phyloP scores from a whole-genome alignment of 2,888 invertebrate genomes.

The Synergus itoensis region DNA sequence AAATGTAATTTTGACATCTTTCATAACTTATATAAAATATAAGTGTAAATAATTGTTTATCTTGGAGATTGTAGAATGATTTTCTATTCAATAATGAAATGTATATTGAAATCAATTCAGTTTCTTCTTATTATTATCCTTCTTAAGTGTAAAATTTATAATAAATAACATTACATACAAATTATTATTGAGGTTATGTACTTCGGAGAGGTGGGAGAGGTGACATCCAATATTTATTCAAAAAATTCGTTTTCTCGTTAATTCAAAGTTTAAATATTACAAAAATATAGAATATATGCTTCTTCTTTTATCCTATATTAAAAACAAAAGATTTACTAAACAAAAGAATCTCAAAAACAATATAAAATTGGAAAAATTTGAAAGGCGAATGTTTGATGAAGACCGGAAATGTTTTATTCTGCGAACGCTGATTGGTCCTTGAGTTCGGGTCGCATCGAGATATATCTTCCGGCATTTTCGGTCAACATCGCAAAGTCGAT shows the following conservation, averaged over 20 bases:
- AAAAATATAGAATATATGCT: too few relatives aligned
- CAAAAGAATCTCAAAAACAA: not conserved
- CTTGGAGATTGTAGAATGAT: not conserved
- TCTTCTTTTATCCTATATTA: not conserved
- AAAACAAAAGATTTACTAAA: not conserved
- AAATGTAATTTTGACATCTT: not conserved
- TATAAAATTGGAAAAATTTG: not conserved
- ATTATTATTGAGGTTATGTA: too few relatives aligned
- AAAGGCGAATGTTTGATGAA: not conserved
- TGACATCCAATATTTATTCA: too few relatives aligned
- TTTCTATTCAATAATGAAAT: not conserved
- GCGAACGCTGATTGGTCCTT: not conserved
- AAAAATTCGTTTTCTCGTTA: too few relatives aligned
- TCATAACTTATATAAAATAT: not conserved
- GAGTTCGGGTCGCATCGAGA: slow-evolving; percentile 13
- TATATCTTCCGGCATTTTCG: slow-evolving; percentile 26
- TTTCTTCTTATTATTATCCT: not conserved
- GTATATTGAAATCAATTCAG: not conserved
- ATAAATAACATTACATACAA: not conserved
- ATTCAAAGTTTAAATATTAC: too few relatives aligned
- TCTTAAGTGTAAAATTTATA: not conserved
- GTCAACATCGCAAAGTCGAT: slow-evolving; percentile 63
- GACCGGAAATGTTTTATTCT: not conserved
- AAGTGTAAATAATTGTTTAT: not conserved
- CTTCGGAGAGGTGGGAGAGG: too few relatives aligned